These are phyloP conservation scores for Drosophila littoralis DNA, from an alignment of 1,140 invertebrate genomes.

Conservation along the genomic window DNA sequence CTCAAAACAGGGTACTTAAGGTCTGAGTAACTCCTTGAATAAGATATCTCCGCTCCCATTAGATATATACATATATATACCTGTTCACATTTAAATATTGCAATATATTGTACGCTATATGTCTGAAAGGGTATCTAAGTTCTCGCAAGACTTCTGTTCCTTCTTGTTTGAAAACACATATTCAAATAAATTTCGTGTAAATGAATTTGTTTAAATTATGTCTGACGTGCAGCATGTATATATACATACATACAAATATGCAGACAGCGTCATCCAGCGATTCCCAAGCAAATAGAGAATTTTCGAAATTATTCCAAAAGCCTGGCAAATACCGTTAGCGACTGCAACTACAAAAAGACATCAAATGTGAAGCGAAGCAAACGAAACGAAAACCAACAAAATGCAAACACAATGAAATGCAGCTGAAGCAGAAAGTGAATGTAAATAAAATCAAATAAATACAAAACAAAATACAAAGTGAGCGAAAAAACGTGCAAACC, in stretches of 20 bases:
- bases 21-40: too few relatives aligned
- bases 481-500: conserved; percentile 33
- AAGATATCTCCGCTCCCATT: too few relatives aligned
- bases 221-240: too few relatives aligned
- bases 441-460: conserved; percentile 60
- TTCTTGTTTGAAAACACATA: too few relatives aligned
- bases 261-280: conserved; percentile 25
- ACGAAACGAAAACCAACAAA: conserved; percentile 32
- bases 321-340: conserved; percentile 1
- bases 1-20: too few relatives aligned
- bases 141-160: too few relatives aligned
- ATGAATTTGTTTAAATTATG: neutral
- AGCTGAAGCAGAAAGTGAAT: conserved; percentile 69
- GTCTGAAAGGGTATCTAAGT: too few relatives aligned
- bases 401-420: conserved; percentile 55
- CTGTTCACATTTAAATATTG: too few relatives aligned
- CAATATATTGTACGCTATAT: too few relatives aligned
- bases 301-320: conserved; percentile 10
- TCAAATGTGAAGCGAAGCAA: conserved; percentile 25
- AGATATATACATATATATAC: too few relatives aligned
- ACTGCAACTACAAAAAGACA: neutral
- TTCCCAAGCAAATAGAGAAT: conserved; percentile 31
- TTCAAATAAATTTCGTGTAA: neutral
- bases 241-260: too few relatives aligned
- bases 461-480: conserved; percentile 36